Conservation (phyloP, 1,140 invertebrate genomes). For the Ostrea denselamellosa region DNA sequence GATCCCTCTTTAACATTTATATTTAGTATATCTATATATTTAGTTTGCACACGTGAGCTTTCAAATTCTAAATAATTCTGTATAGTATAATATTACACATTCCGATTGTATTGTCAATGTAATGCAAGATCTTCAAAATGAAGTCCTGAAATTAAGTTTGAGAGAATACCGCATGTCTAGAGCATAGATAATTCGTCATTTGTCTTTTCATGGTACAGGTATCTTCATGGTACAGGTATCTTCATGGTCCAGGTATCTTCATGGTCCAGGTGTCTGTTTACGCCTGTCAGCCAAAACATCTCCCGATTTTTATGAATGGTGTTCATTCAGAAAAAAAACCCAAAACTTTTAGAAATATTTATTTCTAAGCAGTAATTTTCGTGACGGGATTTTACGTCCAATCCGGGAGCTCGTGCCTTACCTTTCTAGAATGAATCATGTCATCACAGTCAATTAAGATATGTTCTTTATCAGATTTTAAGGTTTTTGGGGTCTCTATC, state of each 20-base stretch:
- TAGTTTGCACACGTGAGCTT: too few species aligned
- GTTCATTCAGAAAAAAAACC: slow-evolving; percentile 33
- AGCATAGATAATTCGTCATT: too few species aligned
- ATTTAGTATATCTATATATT: too few species aligned
- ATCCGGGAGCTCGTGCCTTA: background rate
- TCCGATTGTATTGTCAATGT: too few species aligned
- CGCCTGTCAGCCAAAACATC: background rate
- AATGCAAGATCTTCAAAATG: too few species aligned
- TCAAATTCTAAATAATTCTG: too few species aligned
- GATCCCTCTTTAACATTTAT: too few species aligned
- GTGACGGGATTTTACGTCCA: background rate
- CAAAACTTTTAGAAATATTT: background rate
- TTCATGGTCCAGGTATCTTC: background rate
- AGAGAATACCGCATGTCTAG: too few species aligned
- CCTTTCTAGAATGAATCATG: slow-evolving; percentile 29
- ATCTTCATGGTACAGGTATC: background rate
- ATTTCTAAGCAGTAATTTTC: slow-evolving; percentile 22
- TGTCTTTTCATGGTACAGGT: too few species aligned
- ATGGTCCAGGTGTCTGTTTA: background rate
- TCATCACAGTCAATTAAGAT: slow-evolving; percentile 34
- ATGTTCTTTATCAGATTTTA: slow-evolving; percentile 40
- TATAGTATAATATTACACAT: too few species aligned
- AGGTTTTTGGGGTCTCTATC: slow-evolving; percentile 18
- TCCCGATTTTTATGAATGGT: slow-evolving; percentile 28
- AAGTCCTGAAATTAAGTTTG: too few species aligned